Evolutionary conservation across 2,888 invertebrate genomes (phyloP).

Genomic region (Cerastis rubricosa): DNA sequence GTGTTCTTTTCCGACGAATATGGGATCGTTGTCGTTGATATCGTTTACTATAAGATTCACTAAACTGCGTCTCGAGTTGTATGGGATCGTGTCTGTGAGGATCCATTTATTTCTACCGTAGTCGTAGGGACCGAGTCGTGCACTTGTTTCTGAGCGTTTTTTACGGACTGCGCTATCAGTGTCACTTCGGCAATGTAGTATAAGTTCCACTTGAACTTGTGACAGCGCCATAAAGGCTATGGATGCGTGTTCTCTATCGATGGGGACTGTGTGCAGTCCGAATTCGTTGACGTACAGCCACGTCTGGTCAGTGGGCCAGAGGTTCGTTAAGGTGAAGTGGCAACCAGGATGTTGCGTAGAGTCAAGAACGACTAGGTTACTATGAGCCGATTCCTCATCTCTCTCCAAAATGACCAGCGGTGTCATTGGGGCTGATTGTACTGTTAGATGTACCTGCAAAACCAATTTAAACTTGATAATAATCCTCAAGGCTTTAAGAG

Average conservation of each 20-base stretch:
- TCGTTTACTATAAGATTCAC: constrained; percentile 89
- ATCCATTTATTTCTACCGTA: constrained; percentile 85
- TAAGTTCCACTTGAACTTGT: constrained; percentile 87
- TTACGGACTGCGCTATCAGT: constrained; percentile 63
- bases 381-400: constrained; percentile 83
- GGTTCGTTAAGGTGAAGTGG: constrained; percentile 78
- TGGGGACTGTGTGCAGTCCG: constrained; percentile 80
- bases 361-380: constrained; percentile 78
- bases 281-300: constrained; percentile 85
- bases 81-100: constrained; percentile 81
- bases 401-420: constrained; percentile 84
- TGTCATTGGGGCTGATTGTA: constrained; percentile 73
- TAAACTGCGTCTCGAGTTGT: constrained; percentile 81
- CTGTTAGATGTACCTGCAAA: constrained; percentile 79
- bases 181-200: constrained; percentile 77
- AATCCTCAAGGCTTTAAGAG: neutral
- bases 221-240: constrained; percentile 88
- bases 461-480: constrained; percentile 1
- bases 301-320: constrained; percentile 82
- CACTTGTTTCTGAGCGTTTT: constrained; percentile 77
- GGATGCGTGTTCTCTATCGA: constrained; percentile 86
- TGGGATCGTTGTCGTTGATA: constrained; percentile 88
- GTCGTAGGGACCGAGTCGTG: constrained; percentile 79
- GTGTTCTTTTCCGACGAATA: constrained; percentile 81
- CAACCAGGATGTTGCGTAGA: constrained; percentile 75